A percentile compares a stretch with the other conserved stretches of the same genome.
Conservation (phyloP, 1,140 invertebrate genomes). For the Bursaphelenchus mucronatus region DNA sequence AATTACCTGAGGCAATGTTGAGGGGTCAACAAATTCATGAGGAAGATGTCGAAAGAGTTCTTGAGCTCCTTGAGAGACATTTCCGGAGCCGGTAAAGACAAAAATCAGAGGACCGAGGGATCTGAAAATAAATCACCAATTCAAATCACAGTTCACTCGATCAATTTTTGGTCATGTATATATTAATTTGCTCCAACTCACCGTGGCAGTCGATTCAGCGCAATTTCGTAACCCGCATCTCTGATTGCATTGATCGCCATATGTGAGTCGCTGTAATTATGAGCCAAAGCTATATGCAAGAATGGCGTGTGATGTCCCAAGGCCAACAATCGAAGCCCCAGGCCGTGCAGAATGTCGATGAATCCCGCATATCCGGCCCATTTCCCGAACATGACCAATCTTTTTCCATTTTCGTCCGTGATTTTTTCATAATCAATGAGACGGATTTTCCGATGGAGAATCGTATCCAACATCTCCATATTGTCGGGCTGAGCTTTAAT, state of each 20-base stretch:
- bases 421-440: constrained; percentile 96
- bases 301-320: constrained; percentile 97
- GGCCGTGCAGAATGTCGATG: constrained; percentile 94
- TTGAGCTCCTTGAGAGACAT: constrained; percentile 79
- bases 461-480: constrained; percentile 91
- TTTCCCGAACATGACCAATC: constrained; percentile 96
- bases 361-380: constrained; percentile 97
- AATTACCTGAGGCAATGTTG: constrained; percentile 70
- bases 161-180: too few species aligned
- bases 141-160: too few species aligned
- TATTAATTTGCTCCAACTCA: too few species aligned
- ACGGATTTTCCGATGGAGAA: constrained; percentile 89
- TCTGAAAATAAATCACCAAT: constrained; percentile 10
- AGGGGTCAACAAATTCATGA: constrained; percentile 90
- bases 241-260: constrained; percentile 93
- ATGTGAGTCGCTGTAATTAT: constrained; percentile 93
- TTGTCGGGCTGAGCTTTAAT: constrained; percentile 98
- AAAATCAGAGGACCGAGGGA: constrained; percentile 95
- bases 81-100: constrained; percentile 88
- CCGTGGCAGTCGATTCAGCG: constrained; percentile 91
- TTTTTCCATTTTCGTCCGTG: constrained; percentile 77
- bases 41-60: constrained; percentile 95
- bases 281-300: constrained; percentile 95
- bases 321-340: constrained; percentile 85
- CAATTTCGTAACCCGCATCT: constrained; percentile 95